These are phyloP conservation scores for Maccullochella peelii DNA, from an alignment of 2,113 vertebrate species.

Conservation along the genomic window DNA sequence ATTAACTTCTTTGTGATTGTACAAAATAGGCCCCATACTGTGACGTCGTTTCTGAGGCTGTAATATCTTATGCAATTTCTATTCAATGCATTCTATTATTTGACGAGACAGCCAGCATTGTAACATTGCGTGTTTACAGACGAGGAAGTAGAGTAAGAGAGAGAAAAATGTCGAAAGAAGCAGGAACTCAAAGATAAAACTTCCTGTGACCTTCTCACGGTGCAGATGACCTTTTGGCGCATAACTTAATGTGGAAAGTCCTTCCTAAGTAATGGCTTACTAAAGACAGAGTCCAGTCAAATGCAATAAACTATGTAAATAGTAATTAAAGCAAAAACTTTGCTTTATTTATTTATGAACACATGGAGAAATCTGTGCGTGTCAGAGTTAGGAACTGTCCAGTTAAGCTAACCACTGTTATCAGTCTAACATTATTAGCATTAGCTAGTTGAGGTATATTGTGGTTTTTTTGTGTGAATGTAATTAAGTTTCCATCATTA, in stretches of 20 bases:
- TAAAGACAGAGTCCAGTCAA: too few relatives aligned
- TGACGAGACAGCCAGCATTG: background rate
- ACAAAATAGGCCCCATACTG: background rate
- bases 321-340: too few relatives aligned
- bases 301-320: too few relatives aligned
- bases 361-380: too few relatives aligned
- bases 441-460: too few relatives aligned
- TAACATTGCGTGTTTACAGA: background rate
- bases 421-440: too few relatives aligned
- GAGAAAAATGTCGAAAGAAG: background rate
- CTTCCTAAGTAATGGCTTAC: background rate
- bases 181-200: background rate
- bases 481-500: too few relatives aligned
- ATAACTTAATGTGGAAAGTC: background rate
- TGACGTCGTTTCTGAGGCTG: background rate
- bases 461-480: too few relatives aligned
- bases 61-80: background rate
- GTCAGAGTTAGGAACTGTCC: too few relatives aligned
- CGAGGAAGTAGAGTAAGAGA: background rate
- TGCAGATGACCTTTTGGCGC: background rate
- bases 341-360: too few relatives aligned
- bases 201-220: background rate
- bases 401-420: too few relatives aligned
- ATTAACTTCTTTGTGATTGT: constrained; percentile 17
- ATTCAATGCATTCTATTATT: background rate